A percentile compares a stretch with the other conserved stretches of the same genome.
Evolutionary conservation across 2,888 invertebrate genomes (phyloP).

Genomic region (Ganaspis brasiliensis): DNA sequence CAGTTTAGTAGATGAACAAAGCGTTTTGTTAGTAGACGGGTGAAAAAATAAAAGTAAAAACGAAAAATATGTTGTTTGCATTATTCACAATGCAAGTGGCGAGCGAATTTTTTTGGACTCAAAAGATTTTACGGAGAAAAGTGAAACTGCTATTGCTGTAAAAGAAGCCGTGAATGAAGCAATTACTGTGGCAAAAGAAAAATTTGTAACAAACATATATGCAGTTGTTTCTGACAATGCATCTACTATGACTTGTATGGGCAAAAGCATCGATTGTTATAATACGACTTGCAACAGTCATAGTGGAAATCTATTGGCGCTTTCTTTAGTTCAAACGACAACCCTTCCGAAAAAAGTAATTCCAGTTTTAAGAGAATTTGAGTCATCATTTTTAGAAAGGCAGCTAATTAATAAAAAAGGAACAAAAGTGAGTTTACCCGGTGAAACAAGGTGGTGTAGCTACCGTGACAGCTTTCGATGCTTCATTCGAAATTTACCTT

Average conservation of each 20-base stretch:
- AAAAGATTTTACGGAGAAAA: constrained; percentile 54
- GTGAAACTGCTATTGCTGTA: constrained; percentile 48
- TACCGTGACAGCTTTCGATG: too few relatives aligned
- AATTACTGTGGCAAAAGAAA: not conserved
- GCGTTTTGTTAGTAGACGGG: constrained; percentile 52
- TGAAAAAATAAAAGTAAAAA: constrained; percentile 52
- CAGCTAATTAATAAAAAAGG: too few relatives aligned
- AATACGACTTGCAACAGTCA: not conserved
- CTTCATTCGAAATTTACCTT: too few relatives aligned
- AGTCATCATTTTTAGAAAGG: too few relatives aligned
- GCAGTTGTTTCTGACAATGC: not conserved
- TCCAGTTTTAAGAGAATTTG: not conserved
- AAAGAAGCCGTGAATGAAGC: not conserved
- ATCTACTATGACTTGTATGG: not conserved
- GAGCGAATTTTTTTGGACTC: constrained; percentile 56
- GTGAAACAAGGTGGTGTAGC: too few relatives aligned
- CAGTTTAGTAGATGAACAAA: not conserved
- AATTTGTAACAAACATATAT: not conserved
- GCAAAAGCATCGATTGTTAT: not conserved
- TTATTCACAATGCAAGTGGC: constrained; percentile 40
- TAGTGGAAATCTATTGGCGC: not conserved
- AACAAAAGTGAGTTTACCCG: too few relatives aligned
- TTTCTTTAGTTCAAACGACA: too few relatives aligned
- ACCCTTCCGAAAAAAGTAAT: not conserved
- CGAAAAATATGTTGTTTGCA: constrained; percentile 48